These are phyloP conservation scores for Columba janthina DNA, from an alignment of 2,113 vertebrate species.

Conservation along the genomic window DNA sequence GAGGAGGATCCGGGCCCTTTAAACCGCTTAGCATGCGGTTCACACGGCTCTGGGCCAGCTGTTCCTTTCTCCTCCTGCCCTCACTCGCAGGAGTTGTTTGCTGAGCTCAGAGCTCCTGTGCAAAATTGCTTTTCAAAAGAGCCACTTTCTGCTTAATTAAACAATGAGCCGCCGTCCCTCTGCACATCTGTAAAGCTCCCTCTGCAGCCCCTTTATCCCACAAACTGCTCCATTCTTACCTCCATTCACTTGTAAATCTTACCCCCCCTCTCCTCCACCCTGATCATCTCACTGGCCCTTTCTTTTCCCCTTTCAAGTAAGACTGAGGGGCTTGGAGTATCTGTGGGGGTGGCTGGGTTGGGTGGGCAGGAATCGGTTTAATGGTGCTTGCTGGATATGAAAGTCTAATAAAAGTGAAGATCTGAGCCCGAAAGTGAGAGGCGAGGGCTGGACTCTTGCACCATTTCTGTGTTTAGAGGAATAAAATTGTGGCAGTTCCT, in stretches of 20 bases:
- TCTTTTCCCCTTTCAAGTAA: conserved; percentile 72
- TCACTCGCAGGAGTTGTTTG: conserved; percentile 81
- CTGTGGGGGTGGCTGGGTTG: conserved; percentile 58
- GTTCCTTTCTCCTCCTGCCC: conserved; percentile 79
- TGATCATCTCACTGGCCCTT: conserved; percentile 69
- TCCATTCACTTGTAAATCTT: conserved; percentile 94
- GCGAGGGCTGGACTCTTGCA: not conserved
- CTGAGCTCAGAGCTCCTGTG: conserved; percentile 82
- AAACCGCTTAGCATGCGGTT: conserved; percentile 84
- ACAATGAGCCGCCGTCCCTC: conserved; percentile 85
- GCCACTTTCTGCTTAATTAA: conserved; percentile 88
- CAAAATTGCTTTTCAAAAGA: conserved; percentile 90
- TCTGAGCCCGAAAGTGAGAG: conserved; percentile 13
- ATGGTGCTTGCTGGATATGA: conserved; percentile 25
- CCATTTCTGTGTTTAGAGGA: not conserved
- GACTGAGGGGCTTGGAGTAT: conserved; percentile 57
- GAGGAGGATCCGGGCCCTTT: conserved; percentile 74
- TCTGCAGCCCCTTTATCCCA: conserved; percentile 91
- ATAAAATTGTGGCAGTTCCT: not conserved
- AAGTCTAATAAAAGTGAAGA: conserved; percentile 49
- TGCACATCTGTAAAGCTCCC: conserved; percentile 98
- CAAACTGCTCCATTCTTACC: conserved; percentile 95
- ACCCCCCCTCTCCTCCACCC: conserved; percentile 53
- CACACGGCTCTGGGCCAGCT: conserved; percentile 90
- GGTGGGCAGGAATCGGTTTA: conserved; percentile 45